Base-by-base conservation (phyloP, 1,140 invertebrate genomes). In the Pristionchus pacificus region DNA sequence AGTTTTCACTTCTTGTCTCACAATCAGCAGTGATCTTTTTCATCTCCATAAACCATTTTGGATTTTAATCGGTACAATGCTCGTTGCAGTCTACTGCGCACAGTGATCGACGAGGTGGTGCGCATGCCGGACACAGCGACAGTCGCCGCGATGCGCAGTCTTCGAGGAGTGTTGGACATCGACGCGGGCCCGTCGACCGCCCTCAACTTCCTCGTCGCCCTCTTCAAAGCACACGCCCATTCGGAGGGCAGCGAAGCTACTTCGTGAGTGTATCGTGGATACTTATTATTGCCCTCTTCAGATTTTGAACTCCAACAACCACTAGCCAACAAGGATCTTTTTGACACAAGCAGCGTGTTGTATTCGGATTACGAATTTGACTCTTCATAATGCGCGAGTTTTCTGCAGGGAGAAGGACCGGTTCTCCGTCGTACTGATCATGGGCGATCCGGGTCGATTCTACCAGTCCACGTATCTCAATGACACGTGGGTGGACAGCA, bases 41-140 rank as follows among this genome's bases (percentile, higher is more conserved):
- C n/a, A n/a, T n/a, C n/a, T n/a, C n/a, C n/a, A n/a, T n/a, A n/a
- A n/a, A n/a, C n/a, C n/a, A n/a, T n/a, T n/a, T n/a, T n/a, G n/a
- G n/a, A n/a, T n/a, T n/a, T n/a, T n/a, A n/a, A n/a, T n/a, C n/a
- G n/a, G n/a, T n/a, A n/a, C n/a, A n/a, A n/a, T n/a, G n/a, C n/a
- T 31, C 65, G 10, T 74, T 77, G 55, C 64, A 75, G 77, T 73
- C 49, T 79, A n/a, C 61, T 68, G 2, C 73, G 77, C 27, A 60
- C 67, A 49, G 78, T 77, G 0, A 70, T 80, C 25, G 72, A 80
- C 64, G 68, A 77, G 33, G 74, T 79, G 0, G 68, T 81, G 58
- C 79, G 77, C 71, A 69, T 80, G 31, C 79, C 79, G 1, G 79
- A 80, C 63, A 63, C 81, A 30, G 79, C 77, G 14, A 68, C 68